phyloP scores from a whole-genome alignment of 2,888 invertebrate species.

The Abscondita cerata region DNA sequence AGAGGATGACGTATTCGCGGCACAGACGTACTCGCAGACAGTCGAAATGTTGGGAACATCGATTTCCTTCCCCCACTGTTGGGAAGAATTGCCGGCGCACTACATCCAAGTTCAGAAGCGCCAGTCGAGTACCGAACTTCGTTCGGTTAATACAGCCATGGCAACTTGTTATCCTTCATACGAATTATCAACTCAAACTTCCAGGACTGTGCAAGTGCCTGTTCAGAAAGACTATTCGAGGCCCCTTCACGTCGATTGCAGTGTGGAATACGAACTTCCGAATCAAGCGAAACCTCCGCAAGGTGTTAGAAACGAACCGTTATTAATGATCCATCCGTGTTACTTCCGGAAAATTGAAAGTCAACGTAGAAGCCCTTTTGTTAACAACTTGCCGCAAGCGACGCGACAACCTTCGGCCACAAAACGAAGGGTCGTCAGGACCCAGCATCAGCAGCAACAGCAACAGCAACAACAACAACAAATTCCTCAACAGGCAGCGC shows the following conservation, averaged over 20 bases:
- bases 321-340: slow-evolving; percentile 89
- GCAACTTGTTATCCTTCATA: slow-evolving; percentile 55
- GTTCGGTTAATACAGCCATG: slow-evolving; percentile 51
- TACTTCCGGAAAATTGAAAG: slow-evolving; percentile 88
- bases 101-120: slow-evolving; percentile 36
- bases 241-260: slow-evolving; percentile 89
- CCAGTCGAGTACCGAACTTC: slow-evolving; percentile 55
- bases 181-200: slow-evolving; percentile 57
- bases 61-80: slow-evolving; percentile 60
- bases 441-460: slow-evolving; percentile 55
- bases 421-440: slow-evolving; percentile 57
- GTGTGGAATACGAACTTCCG: slow-evolving; percentile 90
- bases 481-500: slow-evolving; percentile 53
- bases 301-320: slow-evolving; percentile 81
- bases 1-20: slow-evolving; percentile 52
- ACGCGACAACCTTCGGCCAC: slow-evolving; percentile 41
- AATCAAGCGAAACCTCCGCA: slow-evolving; percentile 88
- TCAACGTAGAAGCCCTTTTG: slow-evolving; percentile 81
- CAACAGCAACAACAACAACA: slow-evolving; percentile 55
- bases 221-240: slow-evolving; percentile 82
- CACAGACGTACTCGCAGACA: slow-evolving; percentile 57
- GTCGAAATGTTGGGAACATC: slow-evolving; percentile 57
- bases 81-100: slow-evolving; percentile 27
- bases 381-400: slow-evolving; percentile 80
- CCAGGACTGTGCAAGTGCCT: slow-evolving; percentile 57